Conservation (phyloP, 2,797 vertebrate genomes). For the Pelobates cultripes region DNA sequence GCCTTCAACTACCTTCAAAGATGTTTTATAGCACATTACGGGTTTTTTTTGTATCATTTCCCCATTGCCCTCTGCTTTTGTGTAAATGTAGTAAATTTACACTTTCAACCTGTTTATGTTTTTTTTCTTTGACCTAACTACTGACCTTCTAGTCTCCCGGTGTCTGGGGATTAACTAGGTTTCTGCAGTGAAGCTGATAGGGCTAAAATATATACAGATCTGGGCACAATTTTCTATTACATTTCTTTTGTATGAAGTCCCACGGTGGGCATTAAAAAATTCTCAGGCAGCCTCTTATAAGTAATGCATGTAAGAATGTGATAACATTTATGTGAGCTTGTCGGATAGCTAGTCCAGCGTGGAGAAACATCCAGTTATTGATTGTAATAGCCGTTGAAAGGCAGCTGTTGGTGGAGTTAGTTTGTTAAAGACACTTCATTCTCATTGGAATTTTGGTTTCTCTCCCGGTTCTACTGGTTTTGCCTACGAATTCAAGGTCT, state of each 20-base stretch:
- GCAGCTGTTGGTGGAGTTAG: background rate
- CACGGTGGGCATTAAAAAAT: background rate
- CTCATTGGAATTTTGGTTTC: background rate
- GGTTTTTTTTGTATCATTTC: background rate
- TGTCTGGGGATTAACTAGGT: constrained; percentile 7
- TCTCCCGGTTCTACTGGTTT: background rate
- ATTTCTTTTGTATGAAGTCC: constrained; percentile 20
- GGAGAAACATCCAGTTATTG: constrained; percentile 5
- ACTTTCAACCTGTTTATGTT: background rate
- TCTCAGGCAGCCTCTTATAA: constrained; percentile 18
- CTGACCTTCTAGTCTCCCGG: background rate
- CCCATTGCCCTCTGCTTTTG: background rate
- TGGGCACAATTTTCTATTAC: constrained; percentile 27
- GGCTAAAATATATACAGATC: constrained; percentile 14
- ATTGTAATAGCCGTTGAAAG: background rate
- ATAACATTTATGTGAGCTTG: constrained; percentile 2
- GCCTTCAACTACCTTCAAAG: no score
- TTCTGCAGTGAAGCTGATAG: constrained; percentile 6
- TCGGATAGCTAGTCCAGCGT: background rate
- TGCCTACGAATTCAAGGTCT: background rate
- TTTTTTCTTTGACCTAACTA: background rate
- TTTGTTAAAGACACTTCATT: background rate
- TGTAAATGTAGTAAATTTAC: background rate
- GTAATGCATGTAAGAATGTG: constrained; percentile 18
- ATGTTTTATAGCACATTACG: no score